Base-by-base conservation (phyloP, 2,888 invertebrate species). In the Leucophenga maculata region DNA sequence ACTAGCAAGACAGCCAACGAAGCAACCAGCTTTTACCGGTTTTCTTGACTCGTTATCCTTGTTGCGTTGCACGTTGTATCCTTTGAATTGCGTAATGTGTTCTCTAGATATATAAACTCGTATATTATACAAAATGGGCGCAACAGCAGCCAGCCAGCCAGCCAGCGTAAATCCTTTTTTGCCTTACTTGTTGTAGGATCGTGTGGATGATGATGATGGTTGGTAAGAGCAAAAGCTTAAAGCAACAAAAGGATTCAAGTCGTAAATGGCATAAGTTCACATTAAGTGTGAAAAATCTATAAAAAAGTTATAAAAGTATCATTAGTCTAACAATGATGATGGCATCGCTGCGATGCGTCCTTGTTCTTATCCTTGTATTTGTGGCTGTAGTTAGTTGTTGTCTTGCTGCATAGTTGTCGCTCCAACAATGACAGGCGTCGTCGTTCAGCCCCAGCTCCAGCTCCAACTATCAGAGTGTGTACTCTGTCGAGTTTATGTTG, bases 221-320 rank as follows among this genome's bases (percentile, higher is more conserved):
- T 64, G 64, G 39, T 3, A 60, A 60, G 46, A n/a, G 6, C n/a
- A 8, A 46, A 8, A 13, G 14, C 46, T 46, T 46, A 54, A 13
- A 16, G 65, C 32, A 54, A 39, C 32, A 39, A 52, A 52, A 54
- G 31, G 52, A 65, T 39, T 32, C 55, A 26, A 64, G 69, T 74
- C 71, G 66, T 77, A 82, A 80, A 82, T 82, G 80, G 77, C 83
- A 74, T 71, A 74, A 82, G 84, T 74, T 80, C 82, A 69, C 81
- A 77, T 74, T 78, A 82, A 82, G 84, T 78, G 84, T 80, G 82
- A 77, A 78, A 79, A 81, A 84, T 84, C 84, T 81, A 81, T 81
- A 80, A 80, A 81, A n/a, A 81, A 80, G 80, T 83, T 81, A 80
- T 84, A 81, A 83, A 81, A 83, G 81, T 81, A 83, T 84, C 84